Conservation (phyloP, 2,888 invertebrate genomes). For the Orthonevra nobilis region DNA sequence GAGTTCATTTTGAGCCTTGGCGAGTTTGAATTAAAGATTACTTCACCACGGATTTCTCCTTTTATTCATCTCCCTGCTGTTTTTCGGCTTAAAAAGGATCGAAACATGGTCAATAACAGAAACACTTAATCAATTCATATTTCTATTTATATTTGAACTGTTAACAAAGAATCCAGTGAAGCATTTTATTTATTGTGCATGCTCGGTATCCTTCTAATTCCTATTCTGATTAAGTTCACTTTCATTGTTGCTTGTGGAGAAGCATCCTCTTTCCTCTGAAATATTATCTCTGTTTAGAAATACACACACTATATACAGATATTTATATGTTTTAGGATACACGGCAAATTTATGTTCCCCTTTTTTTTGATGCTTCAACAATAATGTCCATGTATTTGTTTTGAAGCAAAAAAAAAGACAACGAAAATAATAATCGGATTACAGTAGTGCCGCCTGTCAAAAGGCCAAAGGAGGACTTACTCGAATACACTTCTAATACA, state of each 20-base stretch:
- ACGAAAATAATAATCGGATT: conserved; percentile 20
- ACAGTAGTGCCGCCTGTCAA: conserved; percentile 2
- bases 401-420: background rate
- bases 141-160: conserved; percentile 10
- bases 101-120: background rate
- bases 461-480: conserved; percentile 1
- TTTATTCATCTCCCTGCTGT: too few relatives aligned
- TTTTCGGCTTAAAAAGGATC: too few relatives aligned
- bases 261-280: background rate
- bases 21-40: conserved; percentile 34
- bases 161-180: conserved; percentile 27
- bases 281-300: too few relatives aligned
- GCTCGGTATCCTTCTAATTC: conserved; percentile 31
- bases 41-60: background rate
- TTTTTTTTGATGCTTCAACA: conserved; percentile 6
- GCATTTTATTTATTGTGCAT: conserved; percentile 44
- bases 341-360: too few relatives aligned
- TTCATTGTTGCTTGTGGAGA: conserved; percentile 6
- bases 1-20: background rate
- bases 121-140: background rate
- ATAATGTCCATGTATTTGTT: conserved; percentile 1
- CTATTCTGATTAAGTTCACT: conserved; percentile 39
- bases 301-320: too few relatives aligned
- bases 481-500: conserved; percentile 1
- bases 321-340: too few relatives aligned